Evolutionary conservation across 2,888 invertebrate species (phyloP), one percentile per base, ranked within the genome.

Genomic region (Camponotus fellah): DNA sequence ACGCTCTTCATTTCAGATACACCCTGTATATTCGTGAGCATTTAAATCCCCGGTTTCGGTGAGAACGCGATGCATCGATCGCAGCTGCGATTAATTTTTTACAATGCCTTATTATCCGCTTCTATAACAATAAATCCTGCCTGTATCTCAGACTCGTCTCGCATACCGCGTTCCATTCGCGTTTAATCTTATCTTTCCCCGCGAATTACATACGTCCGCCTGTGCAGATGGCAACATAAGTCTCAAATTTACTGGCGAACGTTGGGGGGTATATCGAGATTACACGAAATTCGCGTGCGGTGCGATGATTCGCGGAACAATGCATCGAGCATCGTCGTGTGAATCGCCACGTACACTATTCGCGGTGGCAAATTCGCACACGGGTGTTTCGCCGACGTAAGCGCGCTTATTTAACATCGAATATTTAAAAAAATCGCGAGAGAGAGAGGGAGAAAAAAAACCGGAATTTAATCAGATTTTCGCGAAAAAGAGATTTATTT

Each of bases 131-230:
- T 80, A 80, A 80, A 80, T 79, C 8, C 21, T 34, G 40, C 3
- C 21, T 60, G 60, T 79, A 71, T 71, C 60, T 80, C 10, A n/a
- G 2, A 53, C 21, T 8, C 46, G 46, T 71, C 46, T 58, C 69
- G n/a, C 79, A 21, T 21, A 10, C 32, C 69, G 58, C 77, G 21
- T n/a, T 40, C 12, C 76, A n/a, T 53, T 21, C 79, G 69, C 71
- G 79, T 58, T 71, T 87, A 89, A 89, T 86, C 88, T 88, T 88
- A 88, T 88, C 88, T 88, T 86, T 86, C 66, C 17, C 65, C 32
- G 74, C 74, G 88, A 87, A 89, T 89, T 87, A 87, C 82, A 85
- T 66, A 84, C 75, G 71, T 76, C 79, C 62, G 75, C 66, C n/a
- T 14, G n/a, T 17, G 58, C 66, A 43, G 53, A 75, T 43, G 62